Conservation (phyloP, 2,797 vertebrate species). For the Pithecia hirsuta region DNA sequence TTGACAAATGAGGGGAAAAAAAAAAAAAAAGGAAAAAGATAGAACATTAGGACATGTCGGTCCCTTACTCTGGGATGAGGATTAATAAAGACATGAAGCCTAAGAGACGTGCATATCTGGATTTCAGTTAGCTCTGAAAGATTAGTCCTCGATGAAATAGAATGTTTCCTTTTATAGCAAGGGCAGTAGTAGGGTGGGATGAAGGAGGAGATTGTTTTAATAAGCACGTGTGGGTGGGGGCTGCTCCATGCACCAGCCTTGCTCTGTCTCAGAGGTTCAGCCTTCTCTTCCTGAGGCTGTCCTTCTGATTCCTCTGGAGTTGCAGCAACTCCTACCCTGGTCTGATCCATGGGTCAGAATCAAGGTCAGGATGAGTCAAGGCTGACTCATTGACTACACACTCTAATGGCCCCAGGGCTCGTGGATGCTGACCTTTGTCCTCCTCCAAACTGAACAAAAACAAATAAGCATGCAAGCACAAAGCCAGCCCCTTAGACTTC, state of each 20-base stretch:
- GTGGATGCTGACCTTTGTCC: neutral
- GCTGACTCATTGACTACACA: neutral
- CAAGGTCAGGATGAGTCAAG: neutral
- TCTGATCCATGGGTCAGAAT: neutral
- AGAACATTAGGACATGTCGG: neutral
- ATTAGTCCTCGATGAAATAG: neutral
- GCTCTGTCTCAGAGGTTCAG: neutral
- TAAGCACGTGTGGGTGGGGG: neutral
- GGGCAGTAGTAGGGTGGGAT: neutral
- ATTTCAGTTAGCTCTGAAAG: neutral
- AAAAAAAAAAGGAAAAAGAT: neutral
- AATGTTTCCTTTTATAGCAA: neutral
- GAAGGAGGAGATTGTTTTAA: neutral
- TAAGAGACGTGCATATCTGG: neutral
- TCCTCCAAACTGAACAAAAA: neutral
- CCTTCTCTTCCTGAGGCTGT: neutral
- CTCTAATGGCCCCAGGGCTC: neutral
- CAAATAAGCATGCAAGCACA: neutral
- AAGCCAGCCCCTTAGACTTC: neutral
- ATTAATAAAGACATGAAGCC: neutral
- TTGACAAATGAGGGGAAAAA: neutral
- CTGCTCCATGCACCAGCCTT: neutral
- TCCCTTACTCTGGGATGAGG: neutral
- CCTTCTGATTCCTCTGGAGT: neutral
- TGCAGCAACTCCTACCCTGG: neutral